Base-by-base conservation (phyloP, 2,113 vertebrate species). In the Carassius auratus region DNA sequence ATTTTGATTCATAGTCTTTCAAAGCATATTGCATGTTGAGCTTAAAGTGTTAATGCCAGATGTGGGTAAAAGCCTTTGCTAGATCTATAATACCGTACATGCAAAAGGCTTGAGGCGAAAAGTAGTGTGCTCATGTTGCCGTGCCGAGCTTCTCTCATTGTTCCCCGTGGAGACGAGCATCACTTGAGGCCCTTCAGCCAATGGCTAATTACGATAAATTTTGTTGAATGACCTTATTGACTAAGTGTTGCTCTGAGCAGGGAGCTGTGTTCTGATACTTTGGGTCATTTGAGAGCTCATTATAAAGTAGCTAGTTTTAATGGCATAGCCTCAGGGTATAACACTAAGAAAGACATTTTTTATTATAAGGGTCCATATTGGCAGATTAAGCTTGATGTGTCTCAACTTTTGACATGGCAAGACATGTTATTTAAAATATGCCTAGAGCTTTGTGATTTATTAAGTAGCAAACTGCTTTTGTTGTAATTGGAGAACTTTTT, bases 171-270 rank as follows among this genome's bases (percentile, higher is more conserved):
- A 83, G 62, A 26, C 45, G 5, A 36, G 50, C 15, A n/a, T 83
- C 57, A 59, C 33, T 52, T 30, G 74, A 88, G 33, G 45, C 45
- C 57, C 55, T 79, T 59, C 77, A 81, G 48, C 77, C 80, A 45
- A 36, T 81, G 48, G 14, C 59, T 69, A 81, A 76, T 87, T 66
- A 85, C 57, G 2, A 81, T 62, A 45, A 21, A 75, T 61, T 87
- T 80, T 86, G 68, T 80, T 85, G 76, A 85, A 85, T 85, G 64
- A 80, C 76, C 84, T 85, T 85, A 57, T 79, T 73, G 84, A 73
- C 36, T 57, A 85, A 77, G 84, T 73, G 81, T 83, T 83, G 48
- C 81, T 73, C 66, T 38, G 21, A 55, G 50, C 66, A 38, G 66
- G 62, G 19, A 80, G 38, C 52, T 26, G 21, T 19, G 15, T 64